Percentiles rank a stretch among this genome's conserved stretches.
These are phyloP conservation scores for Allophyes oxyacanthae DNA, from an alignment of 2,888 invertebrate genomes.

Conservation along the genomic window DNA sequence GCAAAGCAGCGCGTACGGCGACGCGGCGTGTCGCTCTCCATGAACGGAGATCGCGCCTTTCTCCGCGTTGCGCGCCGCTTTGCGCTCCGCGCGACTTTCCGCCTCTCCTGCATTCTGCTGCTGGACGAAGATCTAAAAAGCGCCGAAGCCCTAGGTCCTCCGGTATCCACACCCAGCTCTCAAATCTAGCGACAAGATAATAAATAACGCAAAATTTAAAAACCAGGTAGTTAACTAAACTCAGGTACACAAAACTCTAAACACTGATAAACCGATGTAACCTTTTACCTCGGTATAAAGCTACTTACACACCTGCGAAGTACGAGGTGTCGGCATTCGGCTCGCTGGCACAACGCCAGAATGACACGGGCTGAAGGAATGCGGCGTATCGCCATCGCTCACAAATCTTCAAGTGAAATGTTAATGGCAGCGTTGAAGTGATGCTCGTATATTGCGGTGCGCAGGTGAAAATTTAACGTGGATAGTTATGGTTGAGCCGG, in stretches of 20 bases:
- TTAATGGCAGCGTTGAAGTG: conserved; percentile 76
- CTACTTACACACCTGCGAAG: conserved; percentile 57
- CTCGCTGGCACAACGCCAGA: conserved; percentile 64
- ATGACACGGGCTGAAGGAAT: conserved; percentile 69
- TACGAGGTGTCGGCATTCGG: conserved; percentile 50
- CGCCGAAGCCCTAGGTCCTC: too few relatives aligned
- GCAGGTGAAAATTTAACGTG: conserved; percentile 45
- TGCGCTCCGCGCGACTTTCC: too few relatives aligned
- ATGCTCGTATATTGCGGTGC: conserved; percentile 52
- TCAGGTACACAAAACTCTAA: conserved; percentile 13
- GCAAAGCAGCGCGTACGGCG: too few relatives aligned
- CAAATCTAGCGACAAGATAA: too few relatives aligned
- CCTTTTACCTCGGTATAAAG: conserved; percentile 53
- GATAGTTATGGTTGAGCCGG: conserved; percentile 31
- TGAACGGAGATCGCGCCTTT: too few relatives aligned
- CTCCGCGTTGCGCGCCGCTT: too few relatives aligned
- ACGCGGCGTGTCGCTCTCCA: too few relatives aligned
- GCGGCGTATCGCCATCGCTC: conserved; percentile 69
- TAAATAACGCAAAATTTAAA: too few relatives aligned
- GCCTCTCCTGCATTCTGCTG: too few relatives aligned
- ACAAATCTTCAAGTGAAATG: conserved; percentile 72
- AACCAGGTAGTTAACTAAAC: too few relatives aligned
- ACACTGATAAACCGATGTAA: conserved; percentile 30
- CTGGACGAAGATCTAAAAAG: too few relatives aligned
- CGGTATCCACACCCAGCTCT: too few relatives aligned